These are phyloP conservation scores for Lasiommata megera DNA, from an alignment of 2,888 invertebrate species.

Conservation along the genomic window DNA sequence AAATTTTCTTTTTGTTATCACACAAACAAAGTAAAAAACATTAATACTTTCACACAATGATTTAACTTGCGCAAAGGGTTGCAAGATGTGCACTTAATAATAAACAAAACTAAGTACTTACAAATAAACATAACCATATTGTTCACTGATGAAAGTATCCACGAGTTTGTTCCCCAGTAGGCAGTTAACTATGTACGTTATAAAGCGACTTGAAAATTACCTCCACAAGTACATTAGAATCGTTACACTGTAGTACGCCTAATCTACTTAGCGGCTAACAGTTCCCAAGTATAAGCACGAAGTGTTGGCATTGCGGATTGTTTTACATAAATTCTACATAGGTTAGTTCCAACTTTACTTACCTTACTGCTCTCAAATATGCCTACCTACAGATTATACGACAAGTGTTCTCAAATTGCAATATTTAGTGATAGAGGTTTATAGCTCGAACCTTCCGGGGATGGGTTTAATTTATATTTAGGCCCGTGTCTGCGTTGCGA, in stretches of 20 bases:
- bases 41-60: too few relatives aligned
- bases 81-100: too few relatives aligned
- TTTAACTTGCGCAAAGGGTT: too few relatives aligned
- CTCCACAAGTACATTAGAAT: constrained; percentile 17
- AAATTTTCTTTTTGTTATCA: too few relatives aligned
- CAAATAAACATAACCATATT: too few relatives aligned
- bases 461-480: too few relatives aligned
- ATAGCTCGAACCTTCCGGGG: too few relatives aligned
- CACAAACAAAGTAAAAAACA: too few relatives aligned
- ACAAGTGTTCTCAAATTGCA: too few relatives aligned
- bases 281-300: constrained; percentile 51
- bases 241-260: constrained; percentile 38
- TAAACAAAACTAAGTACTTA: too few relatives aligned
- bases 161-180: not conserved
- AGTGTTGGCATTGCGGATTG: constrained; percentile 58
- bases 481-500: too few relatives aligned
- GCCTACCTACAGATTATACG: not conserved
- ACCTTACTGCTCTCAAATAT: constrained; percentile 5
- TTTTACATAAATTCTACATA: constrained; percentile 75
- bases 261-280: constrained; percentile 64
- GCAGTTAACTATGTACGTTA: not conserved
- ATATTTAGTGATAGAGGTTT: too few relatives aligned
- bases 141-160: not conserved
- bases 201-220: constrained; percentile 13
- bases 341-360: constrained; percentile 28